These are phyloP conservation scores for Cerastoderma edule DNA, from an alignment of 2,888 invertebrate genomes.

Conservation along the genomic window DNA sequence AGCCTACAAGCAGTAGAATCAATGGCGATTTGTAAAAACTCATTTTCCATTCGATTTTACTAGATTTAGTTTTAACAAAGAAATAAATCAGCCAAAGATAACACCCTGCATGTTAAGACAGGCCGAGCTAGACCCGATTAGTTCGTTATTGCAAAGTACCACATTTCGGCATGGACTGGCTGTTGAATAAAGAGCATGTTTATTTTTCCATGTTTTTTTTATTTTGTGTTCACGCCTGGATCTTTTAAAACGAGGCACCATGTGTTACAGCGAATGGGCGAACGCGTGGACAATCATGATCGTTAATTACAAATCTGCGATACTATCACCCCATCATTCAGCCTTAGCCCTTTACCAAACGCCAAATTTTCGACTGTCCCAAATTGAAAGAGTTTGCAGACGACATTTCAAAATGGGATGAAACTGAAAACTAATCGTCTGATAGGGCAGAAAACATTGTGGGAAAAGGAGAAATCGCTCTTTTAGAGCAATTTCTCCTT, in stretches of 20 bases:
- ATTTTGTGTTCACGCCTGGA: too few relatives aligned
- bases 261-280: conserved; percentile 4
- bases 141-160: not conserved
- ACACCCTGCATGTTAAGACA: not conserved
- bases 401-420: not conserved
- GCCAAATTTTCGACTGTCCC: too few relatives aligned
- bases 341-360: not conserved
- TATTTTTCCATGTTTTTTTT: too few relatives aligned
- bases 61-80: not conserved
- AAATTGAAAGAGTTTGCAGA: not conserved
- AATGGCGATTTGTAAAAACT: too few relatives aligned
- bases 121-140: not conserved
- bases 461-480: not conserved
- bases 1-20: too few relatives aligned
- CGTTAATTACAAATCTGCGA: conserved; percentile 19
- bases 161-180: not conserved
- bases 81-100: not conserved
- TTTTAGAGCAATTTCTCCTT: not conserved
- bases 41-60: too few relatives aligned
- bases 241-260: not conserved
- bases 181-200: not conserved
- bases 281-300: conserved; percentile 2
- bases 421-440: not conserved
- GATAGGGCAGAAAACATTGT: not conserved
- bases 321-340: conserved; percentile 8